phyloP scores from a whole-genome alignment of 64 coral and sea anemone species.

The Astreopora myriophthalma region DNA sequence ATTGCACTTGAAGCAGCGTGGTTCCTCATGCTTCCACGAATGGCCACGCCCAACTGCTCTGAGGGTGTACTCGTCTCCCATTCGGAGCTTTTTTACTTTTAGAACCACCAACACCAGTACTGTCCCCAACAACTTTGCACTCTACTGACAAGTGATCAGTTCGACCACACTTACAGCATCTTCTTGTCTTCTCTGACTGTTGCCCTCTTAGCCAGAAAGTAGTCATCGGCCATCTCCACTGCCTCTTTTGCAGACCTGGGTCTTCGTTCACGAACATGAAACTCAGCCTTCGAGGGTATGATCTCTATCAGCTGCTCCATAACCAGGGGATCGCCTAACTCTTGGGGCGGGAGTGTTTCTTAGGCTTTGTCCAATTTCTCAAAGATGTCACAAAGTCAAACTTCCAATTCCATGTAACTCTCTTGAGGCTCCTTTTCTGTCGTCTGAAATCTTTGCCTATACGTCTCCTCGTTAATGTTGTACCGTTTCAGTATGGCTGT shows the following conservation, averaged over 20 bases:
- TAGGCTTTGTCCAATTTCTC: constrained; percentile 53
- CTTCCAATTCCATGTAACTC: constrained; percentile 46
- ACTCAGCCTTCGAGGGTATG: constrained; percentile 43
- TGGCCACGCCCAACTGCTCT: neutral
- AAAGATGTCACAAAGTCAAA: constrained; percentile 26
- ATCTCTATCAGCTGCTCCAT: constrained; percentile 52
- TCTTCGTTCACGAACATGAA: constrained; percentile 34
- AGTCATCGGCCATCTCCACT: constrained; percentile 34
- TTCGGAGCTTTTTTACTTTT: neutral
- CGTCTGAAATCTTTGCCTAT: constrained; percentile 55
- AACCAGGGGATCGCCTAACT: constrained; percentile 33
- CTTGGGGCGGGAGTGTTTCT: constrained; percentile 18
- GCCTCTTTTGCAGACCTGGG: constrained; percentile 30
- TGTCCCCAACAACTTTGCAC: neutral
- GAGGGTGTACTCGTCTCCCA: neutral
- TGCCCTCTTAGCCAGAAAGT: constrained; percentile 21
- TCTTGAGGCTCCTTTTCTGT: constrained; percentile 46
- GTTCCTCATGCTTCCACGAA: neutral
- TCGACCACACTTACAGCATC: neutral
- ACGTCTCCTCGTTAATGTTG: constrained; percentile 67
- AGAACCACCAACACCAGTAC: neutral
- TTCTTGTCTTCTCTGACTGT: neutral
- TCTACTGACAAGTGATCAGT: neutral
- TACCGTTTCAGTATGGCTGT: constrained; percentile 49
- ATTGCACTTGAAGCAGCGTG: constrained; percentile 22